Evolutionary conservation across 2,113 vertebrate species (phyloP).

Genomic region (Cyprinus carpio): DNA sequence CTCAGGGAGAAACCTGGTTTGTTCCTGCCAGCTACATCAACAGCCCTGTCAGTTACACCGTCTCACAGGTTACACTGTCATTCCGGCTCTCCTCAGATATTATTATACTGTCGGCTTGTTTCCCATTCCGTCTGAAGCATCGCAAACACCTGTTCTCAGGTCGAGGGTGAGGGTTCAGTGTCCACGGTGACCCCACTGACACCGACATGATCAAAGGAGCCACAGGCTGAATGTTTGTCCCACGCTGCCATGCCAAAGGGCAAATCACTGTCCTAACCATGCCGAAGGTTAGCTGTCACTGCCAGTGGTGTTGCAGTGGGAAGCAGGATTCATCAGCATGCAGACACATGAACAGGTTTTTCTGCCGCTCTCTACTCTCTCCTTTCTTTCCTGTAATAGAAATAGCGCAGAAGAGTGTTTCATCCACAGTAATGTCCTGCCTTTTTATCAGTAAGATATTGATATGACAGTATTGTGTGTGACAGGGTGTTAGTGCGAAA

Average conservation of each 20-base stretch:
- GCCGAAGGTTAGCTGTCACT: conserved; percentile 45
- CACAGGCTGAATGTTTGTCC: conserved; percentile 33
- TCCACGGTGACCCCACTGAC: conserved; percentile 38
- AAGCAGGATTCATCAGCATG: conserved; percentile 18
- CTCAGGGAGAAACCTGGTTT: conserved; percentile 42
- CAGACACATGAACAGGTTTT: conserved; percentile 13
- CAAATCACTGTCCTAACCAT: conserved; percentile 30
- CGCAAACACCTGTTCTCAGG: conserved; percentile 9
- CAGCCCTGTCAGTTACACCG: conserved; percentile 46
- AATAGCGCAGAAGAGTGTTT: not conserved
- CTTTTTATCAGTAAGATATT: not conserved
- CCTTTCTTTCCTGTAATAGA: not conserved
- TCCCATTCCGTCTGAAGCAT: conserved; percentile 15
- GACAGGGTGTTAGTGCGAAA: not conserved
- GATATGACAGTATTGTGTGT: too few species aligned
- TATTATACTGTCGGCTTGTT: not conserved
- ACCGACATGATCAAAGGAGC: conserved; percentile 45
- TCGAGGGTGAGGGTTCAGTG: conserved; percentile 31
- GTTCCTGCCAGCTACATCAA: conserved; percentile 48
- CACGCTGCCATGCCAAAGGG: conserved; percentile 32
- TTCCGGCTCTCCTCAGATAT: conserved; percentile 34
- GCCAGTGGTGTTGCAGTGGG: conserved; percentile 9
- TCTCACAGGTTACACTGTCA: conserved; percentile 51
- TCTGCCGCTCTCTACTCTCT: not conserved
- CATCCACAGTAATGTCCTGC: not conserved